phyloP scores from a whole-genome alignment of 2,888 invertebrate genomes.

The Esperia sulphurella region DNA sequence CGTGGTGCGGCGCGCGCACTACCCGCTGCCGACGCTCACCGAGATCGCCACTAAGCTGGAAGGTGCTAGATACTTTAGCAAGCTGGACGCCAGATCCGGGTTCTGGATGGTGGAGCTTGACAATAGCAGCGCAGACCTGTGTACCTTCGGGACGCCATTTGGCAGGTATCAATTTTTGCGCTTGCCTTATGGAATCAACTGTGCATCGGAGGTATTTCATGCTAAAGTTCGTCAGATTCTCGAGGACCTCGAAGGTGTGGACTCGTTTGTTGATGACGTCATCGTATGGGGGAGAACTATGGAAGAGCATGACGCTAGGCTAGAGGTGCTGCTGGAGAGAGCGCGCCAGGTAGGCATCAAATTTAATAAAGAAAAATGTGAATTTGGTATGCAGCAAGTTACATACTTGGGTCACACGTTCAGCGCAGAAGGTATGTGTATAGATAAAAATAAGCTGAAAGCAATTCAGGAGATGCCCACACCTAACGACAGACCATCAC shows the following conservation, averaged over 20 bases:
- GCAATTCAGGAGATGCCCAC: conserved; percentile 10
- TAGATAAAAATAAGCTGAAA: conserved; percentile 8
- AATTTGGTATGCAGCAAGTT: conserved; percentile 5
- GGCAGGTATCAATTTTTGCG: conserved; percentile 18
- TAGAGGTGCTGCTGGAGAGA: conserved; percentile 8
- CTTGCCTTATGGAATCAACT: conserved; percentile 18
- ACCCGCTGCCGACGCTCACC: conserved; percentile 16
- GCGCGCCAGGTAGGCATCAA: conserved; percentile 9
- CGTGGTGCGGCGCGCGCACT: conserved; percentile 15
- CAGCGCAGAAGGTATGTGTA: conserved; percentile 7
- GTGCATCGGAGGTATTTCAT: background rate
- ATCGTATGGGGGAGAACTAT: conserved; percentile 4
- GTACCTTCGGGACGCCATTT: conserved; percentile 20
- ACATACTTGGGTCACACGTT: conserved; percentile 10
- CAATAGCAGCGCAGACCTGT: conserved; percentile 18
- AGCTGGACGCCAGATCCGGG: conserved; percentile 18
- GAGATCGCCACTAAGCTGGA: conserved; percentile 13
- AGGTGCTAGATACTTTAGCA: conserved; percentile 13
- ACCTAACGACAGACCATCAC: conserved; percentile 6
- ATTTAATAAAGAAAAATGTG: conserved; percentile 11
- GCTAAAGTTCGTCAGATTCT: conserved; percentile 5
- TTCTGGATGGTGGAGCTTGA: conserved; percentile 21
- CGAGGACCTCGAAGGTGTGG: conserved; percentile 5
- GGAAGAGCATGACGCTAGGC: conserved; percentile 14
- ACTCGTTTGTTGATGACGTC: conserved; percentile 13